Percentiles rank a stretch among this genome's conserved stretches.
phyloP scores from a whole-genome alignment of 1,140 invertebrate species.

The Drosophila nigromelanica region DNA sequence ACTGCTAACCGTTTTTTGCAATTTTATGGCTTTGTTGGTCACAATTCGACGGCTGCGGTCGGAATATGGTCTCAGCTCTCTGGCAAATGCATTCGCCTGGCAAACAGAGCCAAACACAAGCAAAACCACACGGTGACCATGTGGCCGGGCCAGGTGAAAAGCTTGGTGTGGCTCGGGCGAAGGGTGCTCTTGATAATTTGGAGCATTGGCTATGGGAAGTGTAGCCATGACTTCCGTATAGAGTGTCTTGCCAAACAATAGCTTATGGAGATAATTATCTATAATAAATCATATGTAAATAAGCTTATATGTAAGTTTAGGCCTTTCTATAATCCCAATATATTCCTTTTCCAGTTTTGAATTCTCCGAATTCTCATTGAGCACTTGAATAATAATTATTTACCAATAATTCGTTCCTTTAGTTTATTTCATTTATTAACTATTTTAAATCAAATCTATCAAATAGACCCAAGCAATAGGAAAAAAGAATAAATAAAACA shows the following conservation, averaged over 20 bases:
- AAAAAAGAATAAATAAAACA: too few species aligned
- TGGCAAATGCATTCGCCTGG: slow-evolving; percentile 57
- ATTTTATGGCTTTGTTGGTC: slow-evolving; percentile 44
- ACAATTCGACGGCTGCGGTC: slow-evolving; percentile 10
- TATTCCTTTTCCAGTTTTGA: too few species aligned
- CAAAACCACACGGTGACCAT: slow-evolving; percentile 54
- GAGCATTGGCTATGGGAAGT: slow-evolving; percentile 28
- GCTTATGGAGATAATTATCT: slow-evolving; percentile 1
- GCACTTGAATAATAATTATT: too few species aligned
- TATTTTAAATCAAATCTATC: too few species aligned
- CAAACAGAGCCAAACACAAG: slow-evolving; percentile 12
- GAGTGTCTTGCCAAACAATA: slow-evolving; percentile 8
- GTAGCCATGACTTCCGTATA: slow-evolving; percentile 32
- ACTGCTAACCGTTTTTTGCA: slow-evolving; percentile 53
- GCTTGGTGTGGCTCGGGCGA: slow-evolving; percentile 53
- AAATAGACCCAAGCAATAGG: too few species aligned
- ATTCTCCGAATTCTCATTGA: too few species aligned
- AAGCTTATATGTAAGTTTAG: not conserved
- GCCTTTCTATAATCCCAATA: not conserved
- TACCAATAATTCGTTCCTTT: too few species aligned
- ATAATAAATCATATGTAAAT: slow-evolving; percentile 9
- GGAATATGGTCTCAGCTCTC: slow-evolving; percentile 23
- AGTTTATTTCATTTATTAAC: too few species aligned
- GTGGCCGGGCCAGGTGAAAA: slow-evolving; percentile 42
- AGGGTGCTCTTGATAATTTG: slow-evolving; percentile 41